Conservation (phyloP, 1,140 invertebrate species). For the Drosophila sp. region DNA sequence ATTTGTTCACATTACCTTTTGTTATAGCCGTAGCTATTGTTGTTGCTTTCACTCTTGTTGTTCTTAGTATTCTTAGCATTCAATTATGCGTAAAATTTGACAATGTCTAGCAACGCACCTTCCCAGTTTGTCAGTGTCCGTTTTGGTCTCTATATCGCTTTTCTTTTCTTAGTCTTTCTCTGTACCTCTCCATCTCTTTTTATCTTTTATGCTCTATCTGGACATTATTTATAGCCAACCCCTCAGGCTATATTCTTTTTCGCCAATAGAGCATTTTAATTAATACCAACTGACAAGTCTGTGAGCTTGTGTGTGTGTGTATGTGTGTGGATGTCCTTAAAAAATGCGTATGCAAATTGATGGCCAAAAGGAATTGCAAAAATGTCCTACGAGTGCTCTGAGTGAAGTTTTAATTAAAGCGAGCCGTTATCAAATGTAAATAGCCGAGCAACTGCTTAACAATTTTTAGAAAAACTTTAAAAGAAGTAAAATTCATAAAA, state of each 20-base stretch:
- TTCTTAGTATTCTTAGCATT: slow-evolving; percentile 37
- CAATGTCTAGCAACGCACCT: slow-evolving; percentile 31
- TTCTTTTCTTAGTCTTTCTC: too few relatives aligned
- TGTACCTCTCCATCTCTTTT: not conserved
- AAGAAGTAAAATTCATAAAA: too few relatives aligned
- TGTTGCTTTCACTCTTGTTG: slow-evolving; percentile 13
- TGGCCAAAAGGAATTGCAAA: slow-evolving; percentile 42
- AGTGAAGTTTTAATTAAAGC: slow-evolving; percentile 63
- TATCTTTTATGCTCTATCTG: not conserved
- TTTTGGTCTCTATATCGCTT: slow-evolving; percentile 27
- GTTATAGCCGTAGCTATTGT: slow-evolving; percentile 4
- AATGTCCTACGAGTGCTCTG: slow-evolving; percentile 20
- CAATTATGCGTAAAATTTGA: slow-evolving; percentile 54
- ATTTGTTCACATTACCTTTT: slow-evolving; percentile 25
- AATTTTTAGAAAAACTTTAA: not conserved
- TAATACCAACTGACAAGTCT: slow-evolving; percentile 40
- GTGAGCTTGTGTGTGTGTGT: not conserved
- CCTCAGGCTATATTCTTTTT: slow-evolving; percentile 17
- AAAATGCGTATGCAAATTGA: slow-evolving; percentile 52
- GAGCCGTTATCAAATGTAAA: not conserved
- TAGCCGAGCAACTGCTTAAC: not conserved
- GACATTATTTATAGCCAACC: not conserved
- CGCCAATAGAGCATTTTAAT: slow-evolving; percentile 57
- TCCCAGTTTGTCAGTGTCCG: slow-evolving; percentile 28
- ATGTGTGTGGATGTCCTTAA: not conserved